These are phyloP conservation scores for Carollia perspicillata DNA, from an alignment of 2,113 vertebrate species.

Conservation along the genomic window DNA sequence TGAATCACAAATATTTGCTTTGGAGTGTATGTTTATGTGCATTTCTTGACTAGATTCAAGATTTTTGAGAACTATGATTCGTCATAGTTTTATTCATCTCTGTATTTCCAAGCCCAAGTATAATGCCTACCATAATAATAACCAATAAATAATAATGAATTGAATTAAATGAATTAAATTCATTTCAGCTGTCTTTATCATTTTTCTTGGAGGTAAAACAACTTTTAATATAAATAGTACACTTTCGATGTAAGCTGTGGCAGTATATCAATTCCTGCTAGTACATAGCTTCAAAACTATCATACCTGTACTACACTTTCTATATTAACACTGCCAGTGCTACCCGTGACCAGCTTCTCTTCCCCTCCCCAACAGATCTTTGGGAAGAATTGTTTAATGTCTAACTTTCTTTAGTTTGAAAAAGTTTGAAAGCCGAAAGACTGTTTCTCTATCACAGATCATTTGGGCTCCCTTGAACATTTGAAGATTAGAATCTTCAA, in stretches of 20 bases:
- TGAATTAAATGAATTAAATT: not conserved
- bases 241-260: not conserved
- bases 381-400: not conserved
- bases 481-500: not conserved
- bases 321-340: not conserved
- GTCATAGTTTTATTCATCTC: not conserved
- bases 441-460: not conserved
- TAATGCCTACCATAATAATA: not conserved
- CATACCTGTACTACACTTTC: not conserved
- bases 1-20: not conserved
- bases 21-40: not conserved
- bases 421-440: not conserved
- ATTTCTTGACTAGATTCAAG: not conserved
- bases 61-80: not conserved
- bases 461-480: not conserved
- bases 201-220: not conserved
- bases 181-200: not conserved
- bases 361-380: not conserved
- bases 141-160: not conserved
- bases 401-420: not conserved
- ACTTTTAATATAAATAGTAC: not conserved
- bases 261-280: not conserved
- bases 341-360: not conserved
- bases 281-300: not conserved
- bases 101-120: not conserved